Evolutionary conservation across 2,888 invertebrate species (phyloP).

Genomic region (Caenorhabditis uteleia): DNA sequence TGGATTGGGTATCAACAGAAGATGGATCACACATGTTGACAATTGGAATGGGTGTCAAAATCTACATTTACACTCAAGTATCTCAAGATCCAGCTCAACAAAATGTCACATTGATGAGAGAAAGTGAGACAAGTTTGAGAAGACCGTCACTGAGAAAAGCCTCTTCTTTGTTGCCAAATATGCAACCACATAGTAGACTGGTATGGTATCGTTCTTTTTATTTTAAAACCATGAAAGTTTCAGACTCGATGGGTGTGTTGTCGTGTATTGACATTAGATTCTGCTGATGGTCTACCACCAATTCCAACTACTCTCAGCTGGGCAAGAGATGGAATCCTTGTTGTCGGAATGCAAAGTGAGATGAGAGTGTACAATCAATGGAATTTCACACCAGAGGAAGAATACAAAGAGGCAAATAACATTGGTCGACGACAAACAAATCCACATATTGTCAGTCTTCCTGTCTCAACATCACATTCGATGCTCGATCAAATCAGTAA

Average conservation of each 20-base stretch:
- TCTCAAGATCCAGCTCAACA: slow-evolving; percentile 93
- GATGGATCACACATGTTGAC: slow-evolving; percentile 97
- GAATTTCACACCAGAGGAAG: slow-evolving; percentile 49
- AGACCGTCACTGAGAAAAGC: slow-evolving; percentile 59
- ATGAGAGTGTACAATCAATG: slow-evolving; percentile 97
- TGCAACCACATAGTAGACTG: slow-evolving; percentile 42
- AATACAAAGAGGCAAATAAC: too few species aligned
- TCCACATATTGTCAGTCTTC: slow-evolving; percentile 23
- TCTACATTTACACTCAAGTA: slow-evolving; percentile 86
- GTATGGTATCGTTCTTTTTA: slow-evolving; percentile 10
- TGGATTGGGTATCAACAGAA: slow-evolving; percentile 98
- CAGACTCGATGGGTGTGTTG: slow-evolving; percentile 65
- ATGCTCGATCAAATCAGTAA: slow-evolving; percentile 64
- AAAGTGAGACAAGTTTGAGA: slow-evolving; percentile 56
- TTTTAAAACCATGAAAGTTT: slow-evolving; percentile 2
- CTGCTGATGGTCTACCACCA: slow-evolving; percentile 91
- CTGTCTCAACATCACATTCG: slow-evolving; percentile 60
- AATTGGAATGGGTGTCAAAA: slow-evolving; percentile 75
- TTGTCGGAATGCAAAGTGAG: slow-evolving; percentile 99
- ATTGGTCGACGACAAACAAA: slow-evolving; percentile 3
- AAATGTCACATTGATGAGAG: slow-evolving; percentile 85
- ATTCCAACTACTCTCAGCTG: slow-evolving; percentile 98
- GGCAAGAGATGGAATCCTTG: slow-evolving; percentile 95
- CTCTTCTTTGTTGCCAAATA: slow-evolving; percentile 51
- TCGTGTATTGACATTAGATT: slow-evolving; percentile 56